Evolutionary conservation across 2,113 vertebrate genomes (phyloP).

Genomic region (Albula glossodonta): DNA sequence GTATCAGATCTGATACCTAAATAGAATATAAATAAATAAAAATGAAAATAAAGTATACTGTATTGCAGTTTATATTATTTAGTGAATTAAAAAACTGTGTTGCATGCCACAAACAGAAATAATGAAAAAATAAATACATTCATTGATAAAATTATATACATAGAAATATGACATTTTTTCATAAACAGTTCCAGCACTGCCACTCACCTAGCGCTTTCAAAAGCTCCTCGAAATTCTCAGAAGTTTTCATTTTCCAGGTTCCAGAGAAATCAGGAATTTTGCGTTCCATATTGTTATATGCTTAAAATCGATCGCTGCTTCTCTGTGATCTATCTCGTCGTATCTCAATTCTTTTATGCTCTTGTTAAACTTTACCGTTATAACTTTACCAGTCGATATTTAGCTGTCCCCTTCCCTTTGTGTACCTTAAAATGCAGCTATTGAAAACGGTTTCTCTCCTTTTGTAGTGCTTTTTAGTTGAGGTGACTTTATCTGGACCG

Average conservation of each 20-base stretch:
- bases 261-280: conserved; percentile 82
- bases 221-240: conserved; percentile 88
- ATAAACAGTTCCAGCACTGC: neutral
- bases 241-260: conserved; percentile 88
- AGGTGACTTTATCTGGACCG: neutral
- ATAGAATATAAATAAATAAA: no score
- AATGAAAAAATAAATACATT: neutral
- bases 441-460: neutral
- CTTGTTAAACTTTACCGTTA: neutral
- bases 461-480: neutral
- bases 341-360: neutral
- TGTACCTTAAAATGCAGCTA: conserved; percentile 29
- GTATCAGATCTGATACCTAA: no score
- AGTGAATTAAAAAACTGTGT: no score
- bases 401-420: neutral
- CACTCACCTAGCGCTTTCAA: conserved; percentile 81
- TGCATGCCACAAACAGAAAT: no score
- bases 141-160: neutral
- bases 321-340: neutral
- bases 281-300: conserved; percentile 46
- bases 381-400: neutral
- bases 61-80: no score
- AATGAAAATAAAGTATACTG: no score
- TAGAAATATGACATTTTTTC: neutral
- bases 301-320: neutral